A percentile compares a stretch with the other conserved stretches of the same genome.
phyloP scores from a whole-genome alignment of 2,113 vertebrate species.

The Ancistrus triradiatus region DNA sequence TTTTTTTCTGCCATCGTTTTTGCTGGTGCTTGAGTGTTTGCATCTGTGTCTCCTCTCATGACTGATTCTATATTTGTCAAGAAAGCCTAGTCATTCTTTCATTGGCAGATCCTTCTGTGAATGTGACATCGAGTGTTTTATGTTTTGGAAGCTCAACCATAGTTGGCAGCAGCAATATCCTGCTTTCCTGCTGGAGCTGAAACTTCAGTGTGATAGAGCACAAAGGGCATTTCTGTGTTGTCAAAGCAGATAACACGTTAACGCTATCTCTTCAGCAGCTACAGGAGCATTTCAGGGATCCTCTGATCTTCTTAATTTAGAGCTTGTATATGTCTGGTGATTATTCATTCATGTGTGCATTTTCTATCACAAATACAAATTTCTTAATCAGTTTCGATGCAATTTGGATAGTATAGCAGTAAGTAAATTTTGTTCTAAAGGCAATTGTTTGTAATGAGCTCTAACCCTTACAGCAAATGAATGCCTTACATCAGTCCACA shows the following conservation, averaged over 20 bases:
- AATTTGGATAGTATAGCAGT: too few species aligned
- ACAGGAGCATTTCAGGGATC: not conserved
- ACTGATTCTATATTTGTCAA: not conserved
- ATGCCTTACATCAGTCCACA: too few species aligned
- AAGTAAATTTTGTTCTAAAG: too few species aligned
- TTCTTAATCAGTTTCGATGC: too few species aligned
- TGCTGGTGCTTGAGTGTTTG: not conserved
- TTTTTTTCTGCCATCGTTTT: not conserved
- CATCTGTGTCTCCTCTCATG: not conserved
- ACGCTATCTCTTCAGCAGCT: not conserved
- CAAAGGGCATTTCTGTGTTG: not conserved
- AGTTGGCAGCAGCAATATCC: not conserved
- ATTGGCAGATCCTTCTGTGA: not conserved
- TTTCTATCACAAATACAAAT: too few species aligned
- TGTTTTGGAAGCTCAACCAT: not conserved
- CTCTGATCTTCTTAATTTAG: too few species aligned
- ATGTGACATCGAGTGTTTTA: not conserved
- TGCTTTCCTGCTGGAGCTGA: not conserved
- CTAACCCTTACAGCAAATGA: too few species aligned
- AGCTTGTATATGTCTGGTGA: too few species aligned
- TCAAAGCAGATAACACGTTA: conserved; percentile 11
- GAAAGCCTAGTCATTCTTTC: not conserved
- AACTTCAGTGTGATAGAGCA: not conserved
- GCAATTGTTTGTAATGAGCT: too few species aligned
- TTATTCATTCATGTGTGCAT: too few species aligned